Base-by-base conservation (phyloP, 1,140 invertebrate species). In the Drosophila virilis region DNA sequence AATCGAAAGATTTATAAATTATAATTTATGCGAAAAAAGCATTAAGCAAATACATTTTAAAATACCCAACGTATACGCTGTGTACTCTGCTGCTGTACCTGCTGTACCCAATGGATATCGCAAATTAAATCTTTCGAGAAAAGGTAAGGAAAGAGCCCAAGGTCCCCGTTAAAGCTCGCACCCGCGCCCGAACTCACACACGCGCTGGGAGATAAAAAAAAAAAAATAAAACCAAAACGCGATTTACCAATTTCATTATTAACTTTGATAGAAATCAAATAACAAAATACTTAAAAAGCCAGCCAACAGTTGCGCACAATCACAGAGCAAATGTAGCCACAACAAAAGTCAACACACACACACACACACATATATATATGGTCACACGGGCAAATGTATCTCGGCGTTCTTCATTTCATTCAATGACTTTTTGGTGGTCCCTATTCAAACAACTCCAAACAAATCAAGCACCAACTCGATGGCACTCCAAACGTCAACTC, bases 391-490 rank as follows among this genome's bases (percentile, higher is more conserved):
- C 64, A 85, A 67, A 82, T 78, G 77, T 88, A 86, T 82, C 79
- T 83, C 59, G 62, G 84, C 61, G 80, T 89, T 84, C 80, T 89
- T 89, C 84, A 89, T 89, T 88, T 90, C 84, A 89, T 89, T 89
- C 80, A 89, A 89, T 84, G 84, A 89, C 84, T 89, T 89, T 73
- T 90, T 89, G 84, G 84, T 89, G 84, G 84, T 89, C 84, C 85
- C 85, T 89, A 90, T 89, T 80, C 85, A 89, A 89, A 89, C 84
- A 89, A 84, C 84, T 89, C 80, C 71, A 89, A 89, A 89, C 84
- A 89, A 89, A 90, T 89, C 84, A 78, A 89, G 84, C 80, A 89
- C 65, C 84, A 51, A 75, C 80, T 90, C 85, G 71, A 89, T 90
- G 84, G 64, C 80, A 78, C 84, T 89, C 74, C 74, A 89, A 89